Base-by-base conservation (phyloP, 2,797 vertebrate genomes). In the Lithobates sylvaticus region DNA sequence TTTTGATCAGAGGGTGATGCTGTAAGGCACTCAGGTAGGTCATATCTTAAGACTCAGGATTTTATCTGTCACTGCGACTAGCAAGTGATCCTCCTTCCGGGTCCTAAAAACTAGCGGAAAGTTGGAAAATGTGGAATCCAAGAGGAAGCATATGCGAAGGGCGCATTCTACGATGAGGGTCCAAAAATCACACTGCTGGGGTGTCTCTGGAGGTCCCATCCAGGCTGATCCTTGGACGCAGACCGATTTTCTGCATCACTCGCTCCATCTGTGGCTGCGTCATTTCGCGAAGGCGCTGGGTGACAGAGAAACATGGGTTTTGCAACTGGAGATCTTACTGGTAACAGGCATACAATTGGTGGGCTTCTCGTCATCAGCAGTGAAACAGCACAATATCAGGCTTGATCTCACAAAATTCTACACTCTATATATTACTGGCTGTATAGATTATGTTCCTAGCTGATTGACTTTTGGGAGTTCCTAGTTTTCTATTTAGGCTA, bases 271-370 rank as follows among this genome's bases (percentile, higher is more conserved):
- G 91, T 71, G 96, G 89, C 42, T 94, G 94, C 61, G 93, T 96
- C 96, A 98, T 97, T 91, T 89, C 94, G 82, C 88, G 93, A 93
- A 97, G 95, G 81, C 96, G 96, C 97, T 98, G 92, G 81, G 9
- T 78, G 73, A 88, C 42, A 90, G 39, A 50, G 21, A 65, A 88
- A 61, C 61, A 65, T 10, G 16, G n/a, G 1, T 7, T 61, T 61
- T 23, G 54, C 8, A 6, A 12, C 21, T 54, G 1, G 16, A 54
- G 15, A 3, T 18, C 16, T 54, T 18, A 18, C 15, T 3, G 13
- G 44, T 47, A 47, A 54, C 50, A 54, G 3, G 5, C 16, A 54
- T 15, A 50, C 15, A 15, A 50, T 44, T 12, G 10, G 42, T 13
- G 42, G 42, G 12, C 42, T 44, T 44, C 10, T 44, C n/a, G n/a